Evolutionary conservation across 2,113 vertebrate species (phyloP).

Genomic region (Ptilonorhynchus violaceus): DNA sequence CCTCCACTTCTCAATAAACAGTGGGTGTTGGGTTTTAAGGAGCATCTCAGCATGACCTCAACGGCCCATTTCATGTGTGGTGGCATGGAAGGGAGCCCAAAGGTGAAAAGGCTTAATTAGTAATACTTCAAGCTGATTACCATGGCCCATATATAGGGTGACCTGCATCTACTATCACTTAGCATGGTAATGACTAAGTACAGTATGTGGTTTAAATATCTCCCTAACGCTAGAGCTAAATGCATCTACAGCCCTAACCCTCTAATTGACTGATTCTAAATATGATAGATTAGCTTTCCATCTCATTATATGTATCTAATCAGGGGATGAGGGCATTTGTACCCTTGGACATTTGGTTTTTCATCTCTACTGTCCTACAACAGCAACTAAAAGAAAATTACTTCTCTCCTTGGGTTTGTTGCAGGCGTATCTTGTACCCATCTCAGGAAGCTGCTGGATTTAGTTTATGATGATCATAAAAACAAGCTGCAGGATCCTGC

Average conservation of each 20-base stretch:
- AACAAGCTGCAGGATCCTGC: neutral
- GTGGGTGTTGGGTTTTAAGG: neutral
- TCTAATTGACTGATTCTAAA: conserved; percentile 63
- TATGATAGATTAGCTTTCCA: conserved; percentile 62
- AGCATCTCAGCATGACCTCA: neutral
- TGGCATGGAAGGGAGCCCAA: conserved; percentile 14
- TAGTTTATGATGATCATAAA: neutral
- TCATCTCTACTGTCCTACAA: neutral
- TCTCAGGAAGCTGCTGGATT: neutral
- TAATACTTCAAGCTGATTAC: conserved; percentile 53
- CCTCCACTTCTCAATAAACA: neutral
- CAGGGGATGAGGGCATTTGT: neutral
- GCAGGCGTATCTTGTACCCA: neutral
- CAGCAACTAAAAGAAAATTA: neutral
- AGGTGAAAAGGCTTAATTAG: conserved; percentile 51
- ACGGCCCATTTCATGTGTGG: neutral
- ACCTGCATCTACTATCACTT: conserved; percentile 60
- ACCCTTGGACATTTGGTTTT: neutral
- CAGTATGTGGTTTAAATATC: conserved; percentile 47
- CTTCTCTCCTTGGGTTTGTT: neutral
- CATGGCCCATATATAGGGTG: conserved; percentile 36
- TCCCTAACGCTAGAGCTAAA: conserved; percentile 36
- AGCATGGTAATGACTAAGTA: conserved; percentile 46
- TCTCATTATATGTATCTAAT: conserved; percentile 56
- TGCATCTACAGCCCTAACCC: conserved; percentile 19